Conservation (phyloP, 2,113 vertebrate genomes). For the Pluvianellus socialis region DNA sequence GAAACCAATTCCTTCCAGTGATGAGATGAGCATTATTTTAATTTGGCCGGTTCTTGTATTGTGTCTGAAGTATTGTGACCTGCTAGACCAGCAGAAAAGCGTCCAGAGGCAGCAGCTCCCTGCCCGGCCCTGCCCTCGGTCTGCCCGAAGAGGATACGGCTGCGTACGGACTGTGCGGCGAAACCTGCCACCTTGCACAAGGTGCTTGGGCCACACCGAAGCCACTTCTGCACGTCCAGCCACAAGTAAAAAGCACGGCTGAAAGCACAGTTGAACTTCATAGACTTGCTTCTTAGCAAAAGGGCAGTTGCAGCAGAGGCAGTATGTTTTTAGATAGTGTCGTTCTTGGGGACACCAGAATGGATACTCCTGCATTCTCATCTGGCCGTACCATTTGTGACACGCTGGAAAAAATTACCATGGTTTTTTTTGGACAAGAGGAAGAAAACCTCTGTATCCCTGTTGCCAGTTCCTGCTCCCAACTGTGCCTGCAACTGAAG, state of each 20-base stretch:
- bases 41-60: neutral
- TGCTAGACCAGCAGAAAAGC: neutral
- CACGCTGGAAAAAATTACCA: neutral
- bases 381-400: neutral
- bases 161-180: neutral
- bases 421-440: neutral
- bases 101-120: neutral
- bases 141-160: neutral
- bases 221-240: neutral
- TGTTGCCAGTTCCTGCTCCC: neutral
- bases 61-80: neutral
- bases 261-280: neutral
- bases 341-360: neutral
- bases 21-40: neutral
- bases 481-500: neutral
- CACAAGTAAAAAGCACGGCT: neutral
- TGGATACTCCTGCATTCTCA: neutral
- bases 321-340: neutral
- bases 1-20: neutral
- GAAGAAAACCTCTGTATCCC: neutral
- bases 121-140: neutral
- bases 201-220: neutral
- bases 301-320: neutral
- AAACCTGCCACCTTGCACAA: neutral
- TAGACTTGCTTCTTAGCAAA: neutral